Base-by-base conservation (phyloP, 2,888 invertebrate species). In the Anorthoa munda region DNA sequence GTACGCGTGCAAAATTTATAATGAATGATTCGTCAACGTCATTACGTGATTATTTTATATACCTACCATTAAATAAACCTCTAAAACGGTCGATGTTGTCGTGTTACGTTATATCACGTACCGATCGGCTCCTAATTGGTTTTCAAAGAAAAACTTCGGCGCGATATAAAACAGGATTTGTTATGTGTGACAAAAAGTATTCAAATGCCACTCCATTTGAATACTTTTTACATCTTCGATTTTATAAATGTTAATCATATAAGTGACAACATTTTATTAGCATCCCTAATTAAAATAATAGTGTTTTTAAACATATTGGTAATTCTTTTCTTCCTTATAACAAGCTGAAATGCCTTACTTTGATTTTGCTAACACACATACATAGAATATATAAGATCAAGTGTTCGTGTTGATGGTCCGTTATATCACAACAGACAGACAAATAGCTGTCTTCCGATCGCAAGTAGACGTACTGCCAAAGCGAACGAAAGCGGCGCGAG, bases 41-140 rank as follows among this genome's bases (percentile, higher is more conserved):
- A 86, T 90, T 92, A 92, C 91, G 90, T 91, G 92, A 86, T 82
- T 80, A 85, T 88, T 89, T 87, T 85, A 87, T 89, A 89, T 90
- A 85, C 87, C 83, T 90, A 86, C 82, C 77, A 86, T 84, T 83
- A 66, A 81, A 82, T 85, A 85, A 87, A 79, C 67, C 26, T 77
- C 80, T 86, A 82, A 88, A 89, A 87, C 70, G 65, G 79, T 83
- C 72, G 73, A 75, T 81, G 79, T 84, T 82, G 71, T 72, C 87
- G 83, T 80, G 79, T 81, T 66, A 82, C 84, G 81, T 90, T 88
- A 89, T 85, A 90, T 90, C 91, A 92, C 90, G 90, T 91, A 90
- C 79, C 77, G 75, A 85, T 87, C 79, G 73, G 77, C 78, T 86
- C 66, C 83, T 87, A 90, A 90, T 89, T 85, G 88, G 72, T 78